Evolutionary conservation across 2,888 invertebrate genomes (phyloP).

Genomic region (Lithophane socia): DNA sequence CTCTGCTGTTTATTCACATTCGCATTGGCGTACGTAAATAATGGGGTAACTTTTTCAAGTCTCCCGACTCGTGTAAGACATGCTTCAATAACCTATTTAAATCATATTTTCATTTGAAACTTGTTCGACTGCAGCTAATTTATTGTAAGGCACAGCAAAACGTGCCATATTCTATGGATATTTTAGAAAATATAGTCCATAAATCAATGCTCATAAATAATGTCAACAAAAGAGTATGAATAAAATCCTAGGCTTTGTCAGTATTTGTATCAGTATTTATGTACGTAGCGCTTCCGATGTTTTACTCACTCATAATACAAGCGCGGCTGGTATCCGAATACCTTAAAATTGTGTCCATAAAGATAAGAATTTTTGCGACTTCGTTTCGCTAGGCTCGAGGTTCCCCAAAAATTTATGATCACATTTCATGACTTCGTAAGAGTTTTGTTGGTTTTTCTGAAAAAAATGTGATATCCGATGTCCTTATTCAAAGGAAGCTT

Average conservation of each 20-base stretch:
- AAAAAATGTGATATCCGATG: slow-evolving; percentile 71
- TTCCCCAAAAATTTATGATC: slow-evolving; percentile 81
- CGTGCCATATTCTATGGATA: background rate
- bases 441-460: slow-evolving; percentile 73
- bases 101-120: slow-evolving; percentile 35
- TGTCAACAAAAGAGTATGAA: slow-evolving; percentile 52
- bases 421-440: slow-evolving; percentile 79
- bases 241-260: slow-evolving; percentile 55
- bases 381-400: slow-evolving; percentile 75
- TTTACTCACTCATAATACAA: slow-evolving; percentile 70
- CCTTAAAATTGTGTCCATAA: slow-evolving; percentile 82
- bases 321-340: slow-evolving; percentile 74
- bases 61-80: slow-evolving; percentile 67
- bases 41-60: slow-evolving; percentile 80
- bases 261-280: slow-evolving; percentile 61
- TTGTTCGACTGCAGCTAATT: slow-evolving; percentile 10
- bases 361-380: slow-evolving; percentile 82
- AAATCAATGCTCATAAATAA: slow-evolving; percentile 51
- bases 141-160: slow-evolving; percentile 6
- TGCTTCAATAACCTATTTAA: slow-evolving; percentile 55
- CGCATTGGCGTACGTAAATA: slow-evolving; percentile 83
- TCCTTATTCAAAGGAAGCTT: slow-evolving; percentile 68
- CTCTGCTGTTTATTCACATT: slow-evolving; percentile 85
- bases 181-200: slow-evolving; percentile 19
- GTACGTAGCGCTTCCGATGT: slow-evolving; percentile 62